These are phyloP conservation scores for Enteromius treurensis DNA, from an alignment of 2,797 vertebrate genomes.

Conservation along the genomic window DNA sequence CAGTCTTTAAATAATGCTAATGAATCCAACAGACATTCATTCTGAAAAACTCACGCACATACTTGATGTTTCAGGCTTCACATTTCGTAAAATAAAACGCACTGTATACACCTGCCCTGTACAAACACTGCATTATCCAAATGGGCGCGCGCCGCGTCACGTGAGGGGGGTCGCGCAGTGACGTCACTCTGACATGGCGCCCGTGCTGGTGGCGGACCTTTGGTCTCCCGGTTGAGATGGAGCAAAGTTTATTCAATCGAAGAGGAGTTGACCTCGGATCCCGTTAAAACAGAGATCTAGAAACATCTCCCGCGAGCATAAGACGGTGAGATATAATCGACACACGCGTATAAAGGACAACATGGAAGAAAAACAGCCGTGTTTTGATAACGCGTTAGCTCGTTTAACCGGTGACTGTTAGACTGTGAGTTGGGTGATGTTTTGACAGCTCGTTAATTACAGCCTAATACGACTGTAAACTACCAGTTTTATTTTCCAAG, in stretches of 20 bases:
- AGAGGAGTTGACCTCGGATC: not conserved
- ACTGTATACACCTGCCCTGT: too few relatives aligned
- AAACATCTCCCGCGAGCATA: not conserved
- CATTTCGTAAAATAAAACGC: not conserved
- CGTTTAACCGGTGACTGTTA: slow-evolving; percentile 10
- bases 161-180: slow-evolving; percentile 18
- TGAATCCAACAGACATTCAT: not conserved
- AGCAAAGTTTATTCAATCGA: slow-evolving; percentile 37
- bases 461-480: not conserved
- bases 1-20: not conserved
- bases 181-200: slow-evolving; percentile 51
- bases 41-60: not conserved
- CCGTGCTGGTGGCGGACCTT: slow-evolving; percentile 35
- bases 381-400: slow-evolving; percentile 24
- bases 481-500: not conserved
- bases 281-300: not conserved
- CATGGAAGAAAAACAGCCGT: not conserved
- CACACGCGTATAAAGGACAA: not conserved
- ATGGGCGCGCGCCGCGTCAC: not conserved
- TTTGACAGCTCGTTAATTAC: slow-evolving; percentile 1
- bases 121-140: not conserved
- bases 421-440: not conserved
- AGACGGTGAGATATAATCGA: slow-evolving; percentile 22
- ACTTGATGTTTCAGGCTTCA: not conserved
- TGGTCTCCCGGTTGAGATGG: slow-evolving; percentile 44